These are phyloP conservation scores for Drosophila trapezifrons DNA, from an alignment of 1,140 invertebrate species.

Conservation along the genomic window DNA sequence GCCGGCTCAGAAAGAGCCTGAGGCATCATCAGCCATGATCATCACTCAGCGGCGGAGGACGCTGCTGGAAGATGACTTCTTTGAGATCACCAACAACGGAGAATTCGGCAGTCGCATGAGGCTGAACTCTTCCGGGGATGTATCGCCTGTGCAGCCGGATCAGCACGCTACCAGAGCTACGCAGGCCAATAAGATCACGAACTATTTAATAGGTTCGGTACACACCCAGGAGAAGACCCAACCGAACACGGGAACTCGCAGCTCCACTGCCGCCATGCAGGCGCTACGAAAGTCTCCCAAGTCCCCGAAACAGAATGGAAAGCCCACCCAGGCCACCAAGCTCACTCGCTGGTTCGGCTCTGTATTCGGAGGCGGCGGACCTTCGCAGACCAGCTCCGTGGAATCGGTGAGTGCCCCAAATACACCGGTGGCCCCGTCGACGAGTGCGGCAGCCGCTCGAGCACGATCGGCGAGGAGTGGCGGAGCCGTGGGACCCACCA, in stretches of 20 bases:
- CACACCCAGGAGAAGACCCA: constrained; percentile 45
- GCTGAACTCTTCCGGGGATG: constrained; percentile 64
- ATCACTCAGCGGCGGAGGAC: constrained; percentile 35
- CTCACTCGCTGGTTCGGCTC: constrained; percentile 76
- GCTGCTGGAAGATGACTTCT: constrained; percentile 73
- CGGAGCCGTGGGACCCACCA: constrained; percentile 34
- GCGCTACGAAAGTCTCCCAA: constrained; percentile 71
- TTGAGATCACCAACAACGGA: constrained; percentile 79
- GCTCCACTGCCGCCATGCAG: constrained; percentile 12
- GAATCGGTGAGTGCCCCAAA: constrained; percentile 55
- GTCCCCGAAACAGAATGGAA: constrained; percentile 19
- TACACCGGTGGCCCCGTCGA: constrained; percentile 47
- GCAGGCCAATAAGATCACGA: constrained; percentile 80
- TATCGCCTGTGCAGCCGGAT: constrained; percentile 67
- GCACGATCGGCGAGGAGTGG: constrained; percentile 51
- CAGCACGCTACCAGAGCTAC: constrained; percentile 27
- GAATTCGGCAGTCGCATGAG: constrained; percentile 76
- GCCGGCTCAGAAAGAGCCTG: constrained; percentile 14
- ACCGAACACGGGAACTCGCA: constrained; percentile 8
- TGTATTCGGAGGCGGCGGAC: constrained; percentile 11
- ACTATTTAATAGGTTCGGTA: constrained; percentile 70
- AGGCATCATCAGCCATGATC: background rate
- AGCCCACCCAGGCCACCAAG: constrained; percentile 71
- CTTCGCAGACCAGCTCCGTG: constrained; percentile 26
- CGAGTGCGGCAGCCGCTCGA: constrained; percentile 26